Evolutionary conservation across 1,140 invertebrate genomes (phyloP).

Genomic region (Chrysopa pallens): DNA sequence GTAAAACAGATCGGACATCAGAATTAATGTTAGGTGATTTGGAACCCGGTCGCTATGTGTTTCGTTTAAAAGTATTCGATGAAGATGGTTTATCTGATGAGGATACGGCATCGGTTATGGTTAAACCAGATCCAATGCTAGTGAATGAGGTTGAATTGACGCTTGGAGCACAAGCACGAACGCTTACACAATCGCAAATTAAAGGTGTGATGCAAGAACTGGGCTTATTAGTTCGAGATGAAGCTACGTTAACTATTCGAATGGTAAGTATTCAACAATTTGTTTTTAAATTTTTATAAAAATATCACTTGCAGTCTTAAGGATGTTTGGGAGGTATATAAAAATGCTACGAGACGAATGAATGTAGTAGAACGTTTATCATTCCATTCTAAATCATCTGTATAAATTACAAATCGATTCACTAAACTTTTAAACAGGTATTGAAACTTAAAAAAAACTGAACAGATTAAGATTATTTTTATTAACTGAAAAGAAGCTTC

Average conservation of each 20-base stretch:
- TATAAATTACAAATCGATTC: too few relatives aligned
- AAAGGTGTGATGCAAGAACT: constrained; percentile 56
- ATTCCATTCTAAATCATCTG: too few relatives aligned
- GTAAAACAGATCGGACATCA: constrained; percentile 49
- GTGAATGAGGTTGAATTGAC: constrained; percentile 64
- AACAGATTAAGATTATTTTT: too few relatives aligned
- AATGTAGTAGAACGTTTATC: too few relatives aligned
- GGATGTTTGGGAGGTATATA: too few relatives aligned
- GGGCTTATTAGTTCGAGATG: constrained; percentile 36
- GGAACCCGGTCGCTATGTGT: constrained; percentile 73
- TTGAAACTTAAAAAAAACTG: too few relatives aligned
- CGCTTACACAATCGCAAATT: constrained; percentile 56
- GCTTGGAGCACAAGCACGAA: constrained; percentile 48
- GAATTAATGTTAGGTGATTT: constrained; percentile 72
- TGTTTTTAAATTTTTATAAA: neutral
- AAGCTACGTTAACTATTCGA: constrained; percentile 1
- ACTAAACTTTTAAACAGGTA: too few relatives aligned
- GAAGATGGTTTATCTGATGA: constrained; percentile 64
- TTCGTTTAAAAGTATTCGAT: constrained; percentile 73
- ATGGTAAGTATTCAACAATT: neutral
- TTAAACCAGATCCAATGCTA: constrained; percentile 61
- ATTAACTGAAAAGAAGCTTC: too few relatives aligned
- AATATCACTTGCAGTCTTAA: too few relatives aligned
- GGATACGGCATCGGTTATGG: constrained; percentile 69
- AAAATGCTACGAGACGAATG: too few relatives aligned